Evolutionary conservation across 2,888 invertebrate genomes (phyloP).

Genomic region (Clusia tigrina): DNA sequence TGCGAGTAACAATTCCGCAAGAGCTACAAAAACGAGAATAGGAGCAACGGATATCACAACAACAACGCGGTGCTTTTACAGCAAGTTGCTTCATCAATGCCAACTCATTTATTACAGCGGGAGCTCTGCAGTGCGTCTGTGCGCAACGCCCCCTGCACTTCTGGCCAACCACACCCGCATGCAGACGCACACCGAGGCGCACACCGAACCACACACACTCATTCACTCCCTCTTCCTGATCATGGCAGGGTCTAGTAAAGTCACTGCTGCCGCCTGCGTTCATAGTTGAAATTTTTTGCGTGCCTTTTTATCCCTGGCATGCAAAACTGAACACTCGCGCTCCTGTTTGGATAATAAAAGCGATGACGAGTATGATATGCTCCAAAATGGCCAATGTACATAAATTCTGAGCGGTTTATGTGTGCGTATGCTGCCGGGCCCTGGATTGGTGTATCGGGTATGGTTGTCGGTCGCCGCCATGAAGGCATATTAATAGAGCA

Average conservation of each 20-base stretch:
- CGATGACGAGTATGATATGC: constrained; percentile 52
- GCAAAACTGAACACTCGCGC: constrained; percentile 8
- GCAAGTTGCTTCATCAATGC: neutral
- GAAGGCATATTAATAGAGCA: too few species aligned
- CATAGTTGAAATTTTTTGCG: neutral
- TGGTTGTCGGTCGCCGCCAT: too few species aligned
- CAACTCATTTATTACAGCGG: neutral
- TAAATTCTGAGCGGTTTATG: constrained; percentile 37
- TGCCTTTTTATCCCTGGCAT: constrained; percentile 17
- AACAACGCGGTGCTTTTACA: neutral
- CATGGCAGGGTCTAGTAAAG: neutral
- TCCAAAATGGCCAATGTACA: constrained; percentile 38
- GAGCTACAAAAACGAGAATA: neutral
- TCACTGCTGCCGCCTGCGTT: neutral
- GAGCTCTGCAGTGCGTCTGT: constrained; percentile 5
- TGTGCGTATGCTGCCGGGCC: constrained; percentile 30
- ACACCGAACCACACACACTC: too few species aligned
- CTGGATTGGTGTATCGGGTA: constrained; percentile 2
- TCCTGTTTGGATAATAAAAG: constrained; percentile 39
- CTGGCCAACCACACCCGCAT: neutral
- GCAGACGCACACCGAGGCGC: neutral
- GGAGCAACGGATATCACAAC: neutral
- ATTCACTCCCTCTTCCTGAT: neutral
- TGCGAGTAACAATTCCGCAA: too few species aligned
- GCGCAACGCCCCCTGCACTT: neutral